Conservation (phyloP, 64 coral and sea anemone species). For the Stichodactyla helianthus region DNA sequence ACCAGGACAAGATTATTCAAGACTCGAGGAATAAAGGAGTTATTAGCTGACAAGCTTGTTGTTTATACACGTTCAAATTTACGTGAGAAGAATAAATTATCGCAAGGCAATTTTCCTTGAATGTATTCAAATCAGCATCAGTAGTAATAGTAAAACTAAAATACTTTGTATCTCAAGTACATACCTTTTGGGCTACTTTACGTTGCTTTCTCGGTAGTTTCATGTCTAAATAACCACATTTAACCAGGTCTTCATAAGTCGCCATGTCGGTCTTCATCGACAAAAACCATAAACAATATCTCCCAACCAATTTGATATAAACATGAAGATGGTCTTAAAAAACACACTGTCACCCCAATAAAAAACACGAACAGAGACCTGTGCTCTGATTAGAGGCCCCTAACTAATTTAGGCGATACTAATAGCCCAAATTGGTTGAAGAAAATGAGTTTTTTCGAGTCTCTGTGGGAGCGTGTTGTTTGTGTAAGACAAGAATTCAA, state of each 20-base stretch:
- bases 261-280: conserved; percentile 56
- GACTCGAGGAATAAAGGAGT: background rate
- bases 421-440: background rate
- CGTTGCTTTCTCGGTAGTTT: conserved; percentile 84
- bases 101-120: background rate
- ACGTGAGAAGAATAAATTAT: conserved; percentile 1
- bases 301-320: background rate
- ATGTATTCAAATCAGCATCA: background rate
- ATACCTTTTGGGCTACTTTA: conserved; percentile 76
- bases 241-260: conserved; percentile 80
- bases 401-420: background rate
- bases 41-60: background rate
- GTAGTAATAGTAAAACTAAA: background rate
- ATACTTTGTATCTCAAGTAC: background rate
- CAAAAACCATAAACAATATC: background rate
- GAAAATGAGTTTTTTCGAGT: background rate
- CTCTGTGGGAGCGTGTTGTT: conserved; percentile 16
- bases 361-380: background rate
- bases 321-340: background rate
- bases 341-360: background rate
- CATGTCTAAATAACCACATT: conserved; percentile 92
- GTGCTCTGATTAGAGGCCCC: background rate
- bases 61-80: conserved; percentile 7
- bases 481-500: background rate
- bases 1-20: background rate